Base-by-base conservation (phyloP, 2,797 vertebrate genomes). In the Silurus lanzhouensis region DNA sequence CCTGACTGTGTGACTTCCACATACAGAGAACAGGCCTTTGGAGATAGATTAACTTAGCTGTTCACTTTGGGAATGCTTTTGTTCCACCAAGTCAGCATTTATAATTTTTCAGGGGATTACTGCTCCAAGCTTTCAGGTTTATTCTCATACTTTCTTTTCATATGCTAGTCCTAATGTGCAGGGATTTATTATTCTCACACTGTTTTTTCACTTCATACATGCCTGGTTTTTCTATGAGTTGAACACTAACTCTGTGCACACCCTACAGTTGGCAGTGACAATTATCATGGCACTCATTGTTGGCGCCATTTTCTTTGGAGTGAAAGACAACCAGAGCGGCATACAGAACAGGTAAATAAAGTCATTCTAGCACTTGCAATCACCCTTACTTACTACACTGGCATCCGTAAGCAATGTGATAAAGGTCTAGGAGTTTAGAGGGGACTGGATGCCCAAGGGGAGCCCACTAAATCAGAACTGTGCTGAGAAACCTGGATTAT, bases 301-400 rank as follows among this genome's bases (percentile, higher is more conserved):
- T 15, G 97, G 98, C 31, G 94, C 95, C 79, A 95, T 99, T 93
- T 99, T 96, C 95, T 98, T 95, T 85, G 90, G 92, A 13, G 94
- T 97, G 48, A 93, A 94, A 90, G 83, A 95, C 0, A 93, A 98
- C 86, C 17, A 87, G 25, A 81, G 94, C 4, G 98, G 97, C 8
- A 93, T 98, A 20, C 98, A 99, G 93, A 99, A 99, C 93, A 96
- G 98, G 98, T 97, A 75, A 93, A 94, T 92, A 27, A 61, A 46
- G 63, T 31, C 9, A 77, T 20, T 25, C 25, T 58, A 55, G 31
- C 27, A 31, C 38, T 20, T 25, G 38, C 20, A 64, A n/a, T 64
- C 31, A 63, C 20, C 12, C 12, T 63, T 22, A 64, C 17, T 31
- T 3, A 60, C 25, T 20, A 60, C 9, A 38, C 75, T 38, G 22